These are phyloP conservation scores for Ischnura elegans DNA, from an alignment of 2,888 invertebrate genomes.

Conservation along the genomic window DNA sequence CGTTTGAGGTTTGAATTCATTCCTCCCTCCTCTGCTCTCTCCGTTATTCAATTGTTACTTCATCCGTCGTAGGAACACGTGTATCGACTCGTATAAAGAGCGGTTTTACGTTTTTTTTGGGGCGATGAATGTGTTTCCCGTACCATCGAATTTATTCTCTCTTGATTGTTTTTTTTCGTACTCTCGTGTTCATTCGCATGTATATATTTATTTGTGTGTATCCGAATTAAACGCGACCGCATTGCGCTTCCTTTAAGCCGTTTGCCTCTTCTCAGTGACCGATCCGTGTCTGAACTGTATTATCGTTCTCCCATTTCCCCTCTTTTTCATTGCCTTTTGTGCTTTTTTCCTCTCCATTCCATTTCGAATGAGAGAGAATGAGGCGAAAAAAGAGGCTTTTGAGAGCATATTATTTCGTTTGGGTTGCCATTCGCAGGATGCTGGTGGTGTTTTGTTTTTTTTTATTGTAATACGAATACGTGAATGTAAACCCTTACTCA, in stretches of 20 bases:
- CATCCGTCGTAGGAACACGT: not conserved
- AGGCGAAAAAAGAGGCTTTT: not conserved
- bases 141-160: not conserved
- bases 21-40: not conserved
- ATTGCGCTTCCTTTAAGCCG: not conserved
- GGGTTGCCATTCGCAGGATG: not conserved
- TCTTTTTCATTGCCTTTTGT: not conserved
- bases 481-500: not conserved
- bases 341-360: not conserved
- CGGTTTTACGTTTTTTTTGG: not conserved
- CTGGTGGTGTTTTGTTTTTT: not conserved
- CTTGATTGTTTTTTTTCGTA: not conserved
- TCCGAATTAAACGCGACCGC: not conserved
- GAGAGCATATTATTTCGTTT: conserved; percentile 12
- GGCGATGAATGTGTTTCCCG: not conserved
- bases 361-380: no score
- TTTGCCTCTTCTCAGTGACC: not conserved
- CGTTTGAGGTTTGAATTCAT: not conserved
- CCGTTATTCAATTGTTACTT: conserved; percentile 4
- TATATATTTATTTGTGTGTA: not conserved
- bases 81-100: conserved; percentile 4
- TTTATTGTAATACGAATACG: not conserved
- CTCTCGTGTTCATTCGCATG: not conserved
- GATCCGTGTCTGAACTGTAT: conserved; percentile 10
- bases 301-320: not conserved